Base-by-base conservation (phyloP, 2,888 invertebrate genomes). In the Scaptodrosophila latifasciaeformis region DNA sequence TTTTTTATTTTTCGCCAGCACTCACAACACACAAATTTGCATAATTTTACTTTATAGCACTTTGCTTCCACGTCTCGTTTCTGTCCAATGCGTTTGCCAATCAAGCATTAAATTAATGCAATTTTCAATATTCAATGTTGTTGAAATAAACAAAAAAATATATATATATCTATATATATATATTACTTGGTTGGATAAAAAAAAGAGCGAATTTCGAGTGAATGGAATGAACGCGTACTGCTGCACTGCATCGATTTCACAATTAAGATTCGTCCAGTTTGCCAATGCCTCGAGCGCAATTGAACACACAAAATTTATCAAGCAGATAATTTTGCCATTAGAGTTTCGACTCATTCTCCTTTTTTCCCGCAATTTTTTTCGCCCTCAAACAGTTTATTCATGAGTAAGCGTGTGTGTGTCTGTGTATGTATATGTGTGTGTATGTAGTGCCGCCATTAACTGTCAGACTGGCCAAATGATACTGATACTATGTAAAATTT, bases 31-130 rank as follows among this genome's bases (percentile, higher is more conserved):
- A 44, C 53, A 55, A 45, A 74, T 79, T 79, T 81, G 58, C 74
- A 79, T 81, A 79, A 79, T 71, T 75, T 68, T 51, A 65, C 57
- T 67, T 67, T 62, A 30, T 13, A 30, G 18, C 19, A 24, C 27
- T 9, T 12, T 21, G 27, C n/a, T 4, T 1, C 18, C 19, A 15
- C 27, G 9, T n/a, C n/a, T n/a, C 37, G 37, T n/a, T 37, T 2
- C 21, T 21, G 47, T 45, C 40, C 51, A 48, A 52, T 55, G 70
- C 49, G 44, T 55, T 45, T 64, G 70, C 67, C 80, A 82, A 79
- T 81, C 82, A 74, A 65, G 67, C 81, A 63, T 69, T 65, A 78
- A 80, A 82, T 83, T 68, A 76, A 76, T 81, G 67, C 81, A 68
- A 66, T 72, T 72, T 75, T 66, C 62, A 57, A 56, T 15, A 34